A percentile compares a stretch with the other conserved stretches of the same genome.
Conservation (phyloP, 37 sponge, comb jelly and placozoan species). For the Dysidea cf. avara region DNA sequence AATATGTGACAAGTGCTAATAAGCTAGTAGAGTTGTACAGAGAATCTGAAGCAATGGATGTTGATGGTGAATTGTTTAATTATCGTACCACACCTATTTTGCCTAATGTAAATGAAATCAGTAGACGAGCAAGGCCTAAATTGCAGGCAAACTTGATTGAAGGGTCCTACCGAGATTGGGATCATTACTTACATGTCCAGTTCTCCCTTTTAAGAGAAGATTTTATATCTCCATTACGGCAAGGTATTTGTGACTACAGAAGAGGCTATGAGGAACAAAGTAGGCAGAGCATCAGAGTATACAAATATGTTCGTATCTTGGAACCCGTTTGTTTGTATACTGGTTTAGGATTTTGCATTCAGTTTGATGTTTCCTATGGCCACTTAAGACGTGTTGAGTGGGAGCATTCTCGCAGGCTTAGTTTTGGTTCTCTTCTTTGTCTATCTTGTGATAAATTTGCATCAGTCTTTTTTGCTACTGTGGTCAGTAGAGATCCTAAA, state of each 20-base stretch:
- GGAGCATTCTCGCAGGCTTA: slow-evolving; percentile 79
- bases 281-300: slow-evolving; percentile 47
- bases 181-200: slow-evolving; percentile 78
- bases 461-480: slow-evolving; percentile 57
- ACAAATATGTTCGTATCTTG: slow-evolving; percentile 43
- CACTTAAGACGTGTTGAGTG: slow-evolving; percentile 57
- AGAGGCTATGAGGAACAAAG: not conserved
- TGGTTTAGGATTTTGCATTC: slow-evolving; percentile 61
- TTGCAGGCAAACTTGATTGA: slow-evolving; percentile 45
- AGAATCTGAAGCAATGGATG: not conserved
- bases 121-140: slow-evolving; percentile 1
- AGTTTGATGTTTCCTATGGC: slow-evolving; percentile 41
- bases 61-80: slow-evolving; percentile 22
- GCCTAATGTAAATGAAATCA: slow-evolving; percentile 1
- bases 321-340: slow-evolving; percentile 60
- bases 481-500: slow-evolving; percentile 54
- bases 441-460: slow-evolving; percentile 64
- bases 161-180: slow-evolving; percentile 59
- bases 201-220: slow-evolving; percentile 93
- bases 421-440: slow-evolving; percentile 84
- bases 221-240: slow-evolving; percentile 76
- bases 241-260: slow-evolving; percentile 39
- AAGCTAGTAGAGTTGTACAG: not conserved
- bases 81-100: slow-evolving; percentile 8
- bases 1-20: not conserved